A percentile compares a stretch with the other conserved stretches of the same genome.
Conservation (phyloP, 1,140 invertebrate species). For the Pectinophora gossypiella region DNA sequence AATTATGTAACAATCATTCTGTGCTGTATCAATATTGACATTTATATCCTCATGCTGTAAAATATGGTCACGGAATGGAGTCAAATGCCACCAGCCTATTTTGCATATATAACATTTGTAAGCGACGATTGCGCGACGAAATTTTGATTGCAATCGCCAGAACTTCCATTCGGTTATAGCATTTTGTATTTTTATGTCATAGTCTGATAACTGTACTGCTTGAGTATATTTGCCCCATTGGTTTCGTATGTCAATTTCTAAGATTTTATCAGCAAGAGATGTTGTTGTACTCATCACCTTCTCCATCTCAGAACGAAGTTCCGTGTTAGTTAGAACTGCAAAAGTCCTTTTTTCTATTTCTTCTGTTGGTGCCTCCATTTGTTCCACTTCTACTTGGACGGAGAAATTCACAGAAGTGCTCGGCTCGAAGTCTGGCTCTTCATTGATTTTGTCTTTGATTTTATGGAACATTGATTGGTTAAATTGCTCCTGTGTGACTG, state of each 20-base stretch:
- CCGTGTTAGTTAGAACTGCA: too few relatives aligned
- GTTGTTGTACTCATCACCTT: too few relatives aligned
- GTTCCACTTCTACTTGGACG: background rate
- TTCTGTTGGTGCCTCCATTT: too few relatives aligned
- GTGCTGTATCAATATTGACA: background rate
- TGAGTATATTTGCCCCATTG: background rate
- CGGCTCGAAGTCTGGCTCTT: too few relatives aligned
- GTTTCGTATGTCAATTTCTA: background rate
- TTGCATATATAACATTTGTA: constrained; percentile 10
- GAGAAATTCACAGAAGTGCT: too few relatives aligned
- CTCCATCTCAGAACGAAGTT: too few relatives aligned
- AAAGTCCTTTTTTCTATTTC: too few relatives aligned
- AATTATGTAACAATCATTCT: constrained; percentile 5
- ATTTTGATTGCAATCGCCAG: background rate
- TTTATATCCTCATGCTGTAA: background rate
- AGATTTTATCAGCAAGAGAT: background rate
- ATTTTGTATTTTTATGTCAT: background rate
- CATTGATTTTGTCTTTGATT: too few relatives aligned
- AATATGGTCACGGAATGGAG: background rate
- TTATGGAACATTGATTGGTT: too few relatives aligned
- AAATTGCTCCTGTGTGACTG: too few relatives aligned
- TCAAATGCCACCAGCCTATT: constrained; percentile 3
- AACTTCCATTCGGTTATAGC: background rate
- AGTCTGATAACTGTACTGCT: background rate
- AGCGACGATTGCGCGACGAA: background rate